Evolutionary conservation across 2,888 invertebrate species (phyloP), one percentile per base, ranked within the genome.

Genomic region (Tipula confusa): DNA sequence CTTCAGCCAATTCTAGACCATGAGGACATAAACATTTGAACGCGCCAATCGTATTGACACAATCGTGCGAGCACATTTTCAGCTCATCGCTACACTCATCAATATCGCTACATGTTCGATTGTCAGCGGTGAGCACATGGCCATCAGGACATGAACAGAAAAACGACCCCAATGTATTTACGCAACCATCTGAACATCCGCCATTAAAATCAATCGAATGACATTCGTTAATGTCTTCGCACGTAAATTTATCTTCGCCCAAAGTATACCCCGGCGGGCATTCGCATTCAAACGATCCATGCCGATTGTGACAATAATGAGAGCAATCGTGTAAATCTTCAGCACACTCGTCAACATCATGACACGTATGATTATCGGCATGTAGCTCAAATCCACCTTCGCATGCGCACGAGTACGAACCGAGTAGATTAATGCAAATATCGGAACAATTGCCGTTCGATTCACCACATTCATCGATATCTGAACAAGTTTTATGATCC

Each of bases 391-490:
- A 90, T 6, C 90, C 89, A 2, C 87, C 85, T n/a, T 89, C 90
- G 86, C 93, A 93, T 48, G 90, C 89, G 86, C 92, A 92, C 43
- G 87, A 87, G 85, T 90, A 91, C 15, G 91, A 90, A 86, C 93
- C 93, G 85, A 90, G 87, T 86, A 91, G 90, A 89, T 93, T 93
- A 85, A 90, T 88, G 87, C 93, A 93, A 85, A 90, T 89, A 85
- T 90, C 89, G 86, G 91, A 89, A 86, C 93, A 93, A 83, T 91
- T 91, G 29, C 91, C 91, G 85, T 89, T 90, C 84, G 90, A 89
- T 82, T 86, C 85, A 2, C 87, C 85, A 86, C 93, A 93, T 86
- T 93, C 93, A 86, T 93, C 91, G 81, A 92, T 88, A 88, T 93
- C 93, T 90, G 86, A 85, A 86, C 89, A 90, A 84, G 84, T 87